Percentiles rank a stretch among this genome's conserved stretches.
phyloP scores from a whole-genome alignment of 23 tunicate species.

The Styela plicata region DNA sequence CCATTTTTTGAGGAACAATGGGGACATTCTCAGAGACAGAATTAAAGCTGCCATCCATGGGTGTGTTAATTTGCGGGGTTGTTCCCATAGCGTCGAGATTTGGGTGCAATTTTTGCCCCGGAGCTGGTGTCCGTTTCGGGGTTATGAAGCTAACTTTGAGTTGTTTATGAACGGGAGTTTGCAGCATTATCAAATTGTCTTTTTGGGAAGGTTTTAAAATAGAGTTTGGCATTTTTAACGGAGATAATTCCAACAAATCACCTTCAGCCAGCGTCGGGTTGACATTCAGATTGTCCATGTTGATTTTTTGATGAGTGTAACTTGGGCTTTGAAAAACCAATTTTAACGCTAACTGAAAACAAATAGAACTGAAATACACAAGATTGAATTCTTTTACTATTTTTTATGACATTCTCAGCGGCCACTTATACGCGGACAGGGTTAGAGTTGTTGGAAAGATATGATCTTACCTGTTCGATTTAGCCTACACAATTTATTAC shows the following conservation, averaged over 20 bases:
- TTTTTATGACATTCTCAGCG: too few species aligned
- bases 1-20: neutral
- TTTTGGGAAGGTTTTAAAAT: conserved; percentile 47
- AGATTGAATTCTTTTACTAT: too few species aligned
- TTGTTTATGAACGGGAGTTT: conserved; percentile 69
- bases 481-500: too few species aligned
- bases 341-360: too few species aligned
- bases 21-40: neutral
- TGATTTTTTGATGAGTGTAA: too few species aligned
- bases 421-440: too few species aligned
- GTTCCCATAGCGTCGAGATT: neutral
- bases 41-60: neutral
- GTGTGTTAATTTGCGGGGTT: neutral
- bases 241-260: conserved; percentile 33
- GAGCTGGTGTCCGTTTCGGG: conserved; percentile 48
- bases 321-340: too few species aligned
- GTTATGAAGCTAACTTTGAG: conserved; percentile 67
- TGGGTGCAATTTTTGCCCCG: neutral
- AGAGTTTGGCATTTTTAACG: conserved; percentile 27
- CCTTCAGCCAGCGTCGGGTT: neutral
- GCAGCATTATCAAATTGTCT: conserved; percentile 55
- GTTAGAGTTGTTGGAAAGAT: too few species aligned
- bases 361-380: neutral
- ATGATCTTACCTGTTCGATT: too few species aligned
- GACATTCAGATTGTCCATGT: conserved; percentile 10